A percentile compares a stretch with the other conserved stretches of the same genome.
Conservation (phyloP, 2,888 invertebrate genomes). For the Drosophila macrothrix region DNA sequence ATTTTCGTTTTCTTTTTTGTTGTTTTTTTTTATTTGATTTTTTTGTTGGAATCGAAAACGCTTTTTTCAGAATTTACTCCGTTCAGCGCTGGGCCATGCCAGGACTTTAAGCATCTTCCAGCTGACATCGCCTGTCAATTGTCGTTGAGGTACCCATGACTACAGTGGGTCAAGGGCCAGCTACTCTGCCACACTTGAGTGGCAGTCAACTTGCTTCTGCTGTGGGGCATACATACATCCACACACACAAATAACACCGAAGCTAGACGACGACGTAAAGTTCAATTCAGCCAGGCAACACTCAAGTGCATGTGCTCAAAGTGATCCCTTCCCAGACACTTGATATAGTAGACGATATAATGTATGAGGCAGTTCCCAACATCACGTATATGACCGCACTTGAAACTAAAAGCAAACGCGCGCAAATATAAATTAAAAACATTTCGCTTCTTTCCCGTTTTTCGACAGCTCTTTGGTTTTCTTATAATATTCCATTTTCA, state of each 20-base stretch:
- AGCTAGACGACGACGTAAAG: conserved; percentile 13
- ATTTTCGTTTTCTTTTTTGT: conserved; percentile 14
- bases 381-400: conserved; percentile 4
- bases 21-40: conserved; percentile 3
- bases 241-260: background rate
- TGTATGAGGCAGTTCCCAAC: conserved; percentile 1
- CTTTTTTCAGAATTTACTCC: conserved; percentile 42
- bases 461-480: background rate
- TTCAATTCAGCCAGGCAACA: conserved; percentile 10
- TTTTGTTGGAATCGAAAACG: conserved; percentile 16
- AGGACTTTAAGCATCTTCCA: conserved; percentile 56
- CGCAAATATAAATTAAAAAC: conserved; percentile 4
- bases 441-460: background rate
- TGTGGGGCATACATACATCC: background rate
- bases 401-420: conserved; percentile 11
- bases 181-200: conserved; percentile 29
- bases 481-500: background rate
- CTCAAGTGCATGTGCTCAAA: conserved; percentile 10
- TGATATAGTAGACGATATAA: conserved; percentile 7
- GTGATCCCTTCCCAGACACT: conserved; percentile 4
- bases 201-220: conserved; percentile 6
- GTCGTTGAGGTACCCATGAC: conserved; percentile 33
- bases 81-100: conserved; percentile 28
- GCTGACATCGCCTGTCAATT: conserved; percentile 60
- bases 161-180: conserved; percentile 51